Evolutionary conservation across 1,140 invertebrate genomes (phyloP).

Genomic region (Drosophila leontia): DNA sequence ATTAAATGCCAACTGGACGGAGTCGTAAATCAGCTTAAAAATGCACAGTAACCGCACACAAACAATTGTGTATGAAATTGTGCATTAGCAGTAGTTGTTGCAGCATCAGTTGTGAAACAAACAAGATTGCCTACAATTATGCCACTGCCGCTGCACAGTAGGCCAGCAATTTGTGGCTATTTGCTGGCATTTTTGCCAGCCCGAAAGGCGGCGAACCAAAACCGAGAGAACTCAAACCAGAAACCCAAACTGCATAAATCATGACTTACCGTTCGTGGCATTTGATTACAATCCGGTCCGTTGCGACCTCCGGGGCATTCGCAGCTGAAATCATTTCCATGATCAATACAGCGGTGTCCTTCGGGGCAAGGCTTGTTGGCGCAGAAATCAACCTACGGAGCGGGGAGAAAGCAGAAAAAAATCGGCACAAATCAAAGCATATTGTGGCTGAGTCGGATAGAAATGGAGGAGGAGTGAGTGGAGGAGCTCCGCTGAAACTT

Average conservation of each 20-base stretch:
- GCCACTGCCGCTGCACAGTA: conserved; percentile 17
- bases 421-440: conserved; percentile 60
- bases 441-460: conserved; percentile 50
- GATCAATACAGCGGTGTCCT: conserved; percentile 88
- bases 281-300: conserved; percentile 88
- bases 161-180: conserved; percentile 67
- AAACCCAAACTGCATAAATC: conserved; percentile 73
- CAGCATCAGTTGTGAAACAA: conserved; percentile 20
- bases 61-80: conserved; percentile 22
- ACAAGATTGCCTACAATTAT: conserved; percentile 56
- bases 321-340: conserved; percentile 90
- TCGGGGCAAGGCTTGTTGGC: conserved; percentile 89
- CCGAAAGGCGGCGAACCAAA: neutral
- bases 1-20: conserved; percentile 40
- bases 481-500: conserved; percentile 33
- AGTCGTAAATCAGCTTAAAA: conserved; percentile 62
- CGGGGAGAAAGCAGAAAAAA: conserved; percentile 24
- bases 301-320: conserved; percentile 90
- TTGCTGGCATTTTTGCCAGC: conserved; percentile 54
- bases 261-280: conserved; percentile 86
- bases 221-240: neutral
- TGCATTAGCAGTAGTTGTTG: neutral
- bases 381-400: conserved; percentile 89
- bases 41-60: conserved; percentile 38
- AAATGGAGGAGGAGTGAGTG: neutral